A percentile compares a stretch with the other conserved stretches of the same genome.
Evolutionary conservation across 92 coral and sea anemone species (phyloP).

Genomic region (Palythoa caribaeorum): DNA sequence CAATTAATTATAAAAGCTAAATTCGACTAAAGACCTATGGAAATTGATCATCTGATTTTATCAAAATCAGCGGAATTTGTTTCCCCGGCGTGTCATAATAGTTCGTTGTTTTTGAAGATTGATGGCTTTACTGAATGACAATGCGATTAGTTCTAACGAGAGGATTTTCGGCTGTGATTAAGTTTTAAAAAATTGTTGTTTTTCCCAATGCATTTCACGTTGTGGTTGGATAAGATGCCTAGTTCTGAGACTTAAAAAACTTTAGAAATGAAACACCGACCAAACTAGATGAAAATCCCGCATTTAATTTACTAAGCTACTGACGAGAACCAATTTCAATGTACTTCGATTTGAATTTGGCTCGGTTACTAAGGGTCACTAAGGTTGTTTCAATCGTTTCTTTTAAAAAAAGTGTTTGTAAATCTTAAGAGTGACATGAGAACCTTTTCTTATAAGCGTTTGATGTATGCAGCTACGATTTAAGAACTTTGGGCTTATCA

Average conservation of each 20-base stretch:
- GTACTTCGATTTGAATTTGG: not conserved
- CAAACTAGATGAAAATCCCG: not conserved
- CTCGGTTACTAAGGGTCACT: not conserved
- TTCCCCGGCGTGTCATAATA: not conserved
- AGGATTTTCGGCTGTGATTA: not conserved
- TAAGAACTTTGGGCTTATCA: not conserved
- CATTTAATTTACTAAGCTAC: not conserved
- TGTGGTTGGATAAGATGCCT: not conserved
- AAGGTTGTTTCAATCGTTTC: not conserved
- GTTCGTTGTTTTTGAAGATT: not conserved
- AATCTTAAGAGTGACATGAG: not conserved
- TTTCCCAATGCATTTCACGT: conserved; percentile 1
- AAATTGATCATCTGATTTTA: not conserved
- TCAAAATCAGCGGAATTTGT: not conserved
- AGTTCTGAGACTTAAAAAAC: not conserved
- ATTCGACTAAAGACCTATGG: not conserved
- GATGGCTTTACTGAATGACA: not conserved
- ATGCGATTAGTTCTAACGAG: not conserved
- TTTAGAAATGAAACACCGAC: not conserved
- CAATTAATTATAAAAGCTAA: not conserved
- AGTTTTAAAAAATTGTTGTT: too few relatives aligned
- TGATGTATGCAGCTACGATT: conserved; percentile 4
- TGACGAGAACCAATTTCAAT: not conserved
- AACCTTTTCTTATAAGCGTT: not conserved
- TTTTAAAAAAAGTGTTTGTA: not conserved